Evolutionary conservation across 2,113 vertebrate species (phyloP).

Genomic region (Rousettus leschenaultii): DNA sequence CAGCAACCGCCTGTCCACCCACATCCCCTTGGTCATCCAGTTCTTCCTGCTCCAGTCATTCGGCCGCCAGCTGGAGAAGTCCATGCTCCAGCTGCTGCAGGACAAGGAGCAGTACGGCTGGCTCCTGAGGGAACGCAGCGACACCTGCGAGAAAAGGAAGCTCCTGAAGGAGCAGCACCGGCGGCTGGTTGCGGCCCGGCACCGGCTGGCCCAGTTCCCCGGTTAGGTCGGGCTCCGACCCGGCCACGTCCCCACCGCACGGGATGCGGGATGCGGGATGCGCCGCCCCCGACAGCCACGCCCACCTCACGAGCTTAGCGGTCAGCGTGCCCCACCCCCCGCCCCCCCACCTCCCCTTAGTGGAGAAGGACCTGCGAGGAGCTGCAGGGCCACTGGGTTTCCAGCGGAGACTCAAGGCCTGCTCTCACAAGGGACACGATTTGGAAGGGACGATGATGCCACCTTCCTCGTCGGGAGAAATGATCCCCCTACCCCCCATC

Average conservation of each 20-base stretch:
- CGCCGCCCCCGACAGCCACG: no score
- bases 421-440: accelerated
- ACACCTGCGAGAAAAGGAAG: conserved; percentile 80
- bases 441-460: accelerated
- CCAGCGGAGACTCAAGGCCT: background rate
- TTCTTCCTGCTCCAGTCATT: conserved; percentile 84
- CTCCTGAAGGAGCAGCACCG: conserved; percentile 75
- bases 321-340: background rate
- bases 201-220: conserved; percentile 78
- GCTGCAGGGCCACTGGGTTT: background rate
- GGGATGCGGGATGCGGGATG: no score
- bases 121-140: conserved; percentile 84
- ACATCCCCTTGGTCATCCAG: conserved; percentile 89
- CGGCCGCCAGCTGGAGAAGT: conserved; percentile 79
- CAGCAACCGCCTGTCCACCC: conserved; percentile 84
- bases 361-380: accelerated
- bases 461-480: background rate
- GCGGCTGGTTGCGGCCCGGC: conserved; percentile 83
- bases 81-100: conserved; percentile 88
- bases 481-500: accelerated
- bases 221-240: accelerated
- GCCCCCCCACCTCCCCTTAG: no score
- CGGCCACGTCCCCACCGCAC: accelerated
- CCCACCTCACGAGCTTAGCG: accelerated
- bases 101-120: conserved; percentile 65